Percentiles rank a stretch among this genome's conserved stretches.
Evolutionary conservation across 2,113 vertebrate species (phyloP).

Genomic region (Centropristis striata): DNA sequence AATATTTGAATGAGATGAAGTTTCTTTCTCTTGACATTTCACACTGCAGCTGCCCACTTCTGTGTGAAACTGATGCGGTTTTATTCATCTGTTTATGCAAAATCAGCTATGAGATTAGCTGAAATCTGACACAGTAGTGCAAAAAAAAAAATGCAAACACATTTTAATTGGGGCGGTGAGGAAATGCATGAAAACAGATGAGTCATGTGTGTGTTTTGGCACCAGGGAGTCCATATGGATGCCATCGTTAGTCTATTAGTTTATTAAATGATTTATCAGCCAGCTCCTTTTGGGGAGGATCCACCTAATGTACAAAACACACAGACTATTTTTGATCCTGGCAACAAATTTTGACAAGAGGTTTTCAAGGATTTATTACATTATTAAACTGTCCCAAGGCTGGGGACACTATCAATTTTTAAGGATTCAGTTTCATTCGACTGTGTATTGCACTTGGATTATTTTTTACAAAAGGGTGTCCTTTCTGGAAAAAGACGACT

Average conservation of each 20-base stretch:
- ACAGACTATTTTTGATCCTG: background rate
- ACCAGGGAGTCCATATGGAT: background rate
- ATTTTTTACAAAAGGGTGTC: background rate
- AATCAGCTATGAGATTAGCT: constrained; percentile 5
- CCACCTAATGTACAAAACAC: background rate
- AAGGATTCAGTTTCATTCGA: background rate
- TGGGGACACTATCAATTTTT: background rate
- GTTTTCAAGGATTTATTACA: background rate
- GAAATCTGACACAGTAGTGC: background rate
- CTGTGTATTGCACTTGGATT: background rate
- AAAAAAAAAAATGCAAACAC: background rate
- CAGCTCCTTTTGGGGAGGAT: background rate
- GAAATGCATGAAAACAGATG: background rate
- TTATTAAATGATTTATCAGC: background rate
- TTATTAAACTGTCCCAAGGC: background rate
- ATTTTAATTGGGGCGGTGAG: background rate
- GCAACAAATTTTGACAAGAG: background rate
- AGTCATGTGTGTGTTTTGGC: background rate
- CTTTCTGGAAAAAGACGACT: background rate
- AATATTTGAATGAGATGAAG: constrained; percentile 2
- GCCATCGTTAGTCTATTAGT: background rate
- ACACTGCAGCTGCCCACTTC: constrained; percentile 29
- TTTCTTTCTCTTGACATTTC: constrained; percentile 48
- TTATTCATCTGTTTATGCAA: constrained; percentile 25
- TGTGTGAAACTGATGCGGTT: constrained; percentile 16